Conservation (phyloP, 2,113 vertebrate species). For the Vicugna pacos region DNA sequence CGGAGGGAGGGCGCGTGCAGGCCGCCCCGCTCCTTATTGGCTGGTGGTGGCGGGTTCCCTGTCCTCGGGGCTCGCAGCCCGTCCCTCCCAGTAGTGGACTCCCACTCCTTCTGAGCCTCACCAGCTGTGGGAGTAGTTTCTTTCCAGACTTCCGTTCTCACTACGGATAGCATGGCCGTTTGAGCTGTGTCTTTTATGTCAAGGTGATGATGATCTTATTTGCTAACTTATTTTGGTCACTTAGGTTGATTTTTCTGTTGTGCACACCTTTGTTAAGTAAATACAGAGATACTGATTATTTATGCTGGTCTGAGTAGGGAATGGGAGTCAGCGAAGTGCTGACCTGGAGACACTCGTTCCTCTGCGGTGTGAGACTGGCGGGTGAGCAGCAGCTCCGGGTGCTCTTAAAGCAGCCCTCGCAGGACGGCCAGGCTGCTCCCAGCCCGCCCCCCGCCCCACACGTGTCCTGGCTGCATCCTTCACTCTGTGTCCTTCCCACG, state of each 20-base stretch:
- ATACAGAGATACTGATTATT: accelerated
- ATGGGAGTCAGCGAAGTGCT: accelerated
- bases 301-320: background rate
- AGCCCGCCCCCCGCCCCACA: background rate
- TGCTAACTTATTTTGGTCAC: constrained; percentile 6
- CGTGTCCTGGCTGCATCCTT: background rate
- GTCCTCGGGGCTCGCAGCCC: too few species aligned
- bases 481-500: background rate
- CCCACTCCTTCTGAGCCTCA: background rate
- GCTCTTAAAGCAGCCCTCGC: background rate
- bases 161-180: background rate
- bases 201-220: background rate
- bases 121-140: background rate
- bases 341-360: background rate
- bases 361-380: background rate
- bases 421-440: background rate
- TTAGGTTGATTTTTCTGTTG: background rate
- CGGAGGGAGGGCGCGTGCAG: background rate
- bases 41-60: background rate
- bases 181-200: background rate
- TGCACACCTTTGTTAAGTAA: constrained; percentile 5
- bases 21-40: background rate
- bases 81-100: too few species aligned
- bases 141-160: background rate
- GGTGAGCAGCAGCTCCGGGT: background rate